phyloP scores from a whole-genome alignment of 2,113 vertebrate genomes.

The Siniperca knerii region DNA sequence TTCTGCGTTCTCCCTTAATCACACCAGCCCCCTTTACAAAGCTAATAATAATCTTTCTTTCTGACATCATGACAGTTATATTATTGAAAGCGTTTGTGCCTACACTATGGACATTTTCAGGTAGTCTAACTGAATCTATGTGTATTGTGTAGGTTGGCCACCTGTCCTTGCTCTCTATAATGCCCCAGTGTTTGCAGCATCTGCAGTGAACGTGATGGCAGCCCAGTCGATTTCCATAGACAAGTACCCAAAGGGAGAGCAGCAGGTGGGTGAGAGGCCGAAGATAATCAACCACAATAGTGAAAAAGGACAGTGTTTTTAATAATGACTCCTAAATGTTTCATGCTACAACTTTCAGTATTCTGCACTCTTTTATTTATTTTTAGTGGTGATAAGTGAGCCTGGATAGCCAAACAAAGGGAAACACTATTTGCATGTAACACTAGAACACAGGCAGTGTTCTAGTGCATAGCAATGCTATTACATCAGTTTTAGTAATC shows the following conservation, averaged over 20 bases:
- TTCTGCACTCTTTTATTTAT: conserved; percentile 8
- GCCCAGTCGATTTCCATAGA: conserved; percentile 83
- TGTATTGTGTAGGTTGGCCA: conserved; percentile 74
- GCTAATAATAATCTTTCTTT: background rate
- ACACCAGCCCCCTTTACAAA: background rate
- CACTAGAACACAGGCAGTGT: conserved; percentile 8
- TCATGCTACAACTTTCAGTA: background rate
- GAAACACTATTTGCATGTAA: conserved; percentile 12
- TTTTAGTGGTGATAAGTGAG: background rate
- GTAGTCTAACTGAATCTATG: conserved; percentile 40
- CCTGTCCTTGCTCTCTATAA: conserved; percentile 74
- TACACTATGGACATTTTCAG: background rate
- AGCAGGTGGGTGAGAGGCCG: conserved; percentile 75
- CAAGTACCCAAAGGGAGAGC: conserved; percentile 82
- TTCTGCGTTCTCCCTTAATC: background rate
- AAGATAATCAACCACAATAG: background rate
- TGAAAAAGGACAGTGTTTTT: background rate
- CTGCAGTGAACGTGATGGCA: conserved; percentile 83
- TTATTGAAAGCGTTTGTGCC: background rate
- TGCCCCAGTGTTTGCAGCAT: conserved; percentile 77
- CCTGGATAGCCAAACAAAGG: conserved; percentile 12
- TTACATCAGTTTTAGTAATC: conserved; percentile 16
- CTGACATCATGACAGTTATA: background rate
- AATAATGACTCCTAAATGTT: background rate
- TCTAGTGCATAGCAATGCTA: no score